Base-by-base conservation (phyloP, 2,113 vertebrate genomes). In the Bungarus multicinctus region DNA sequence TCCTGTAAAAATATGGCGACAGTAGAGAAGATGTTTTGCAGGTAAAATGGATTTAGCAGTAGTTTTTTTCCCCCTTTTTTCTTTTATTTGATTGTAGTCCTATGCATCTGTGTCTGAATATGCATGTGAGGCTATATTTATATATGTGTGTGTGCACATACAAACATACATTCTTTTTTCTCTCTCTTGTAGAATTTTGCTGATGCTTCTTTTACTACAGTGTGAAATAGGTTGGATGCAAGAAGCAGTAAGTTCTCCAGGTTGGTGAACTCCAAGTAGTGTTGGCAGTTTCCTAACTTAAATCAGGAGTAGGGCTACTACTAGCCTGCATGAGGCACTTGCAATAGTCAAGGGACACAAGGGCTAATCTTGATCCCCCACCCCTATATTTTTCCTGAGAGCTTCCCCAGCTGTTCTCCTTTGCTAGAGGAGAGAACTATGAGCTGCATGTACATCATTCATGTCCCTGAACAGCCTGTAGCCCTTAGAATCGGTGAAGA, bases 1-100 rank as follows among this genome's bases (percentile, higher is more conserved):
- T 54, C 85, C 58, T 86, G 34, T 86, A 58, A 54, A 88, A 95
- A n/a, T 60, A 97, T 97, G 97, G 94, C 94, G 85, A 16, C 45
- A 88, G 30, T 47, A 22, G 20, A 93, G 93, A 94, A 87, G 85
- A 85, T 2, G 0, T 34, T 91, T 0, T 89, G 57, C 94, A 96
- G 97, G 97, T 97, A 97, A 96, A 23, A 85, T 60, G 30, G 74
- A 58, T 89, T 90, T 1, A 0, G 55, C 57, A 88, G 0, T 47
- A n/a, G 14, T 34, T 25, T 54, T 2, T 27, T 27, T 2, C 3
- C 0, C 0, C 50, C 87, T 54, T 39, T 34, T 0, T 87, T 55
- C 12, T 69, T 90, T 91, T 45, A 22, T 4, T 55, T 91, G 45
- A 88, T 25, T 81, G 34, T 81, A 81, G 74, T 39, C 34, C 16